Base-by-base conservation (phyloP, 2,888 invertebrate genomes). In the Pristionchus japonicus region DNA sequence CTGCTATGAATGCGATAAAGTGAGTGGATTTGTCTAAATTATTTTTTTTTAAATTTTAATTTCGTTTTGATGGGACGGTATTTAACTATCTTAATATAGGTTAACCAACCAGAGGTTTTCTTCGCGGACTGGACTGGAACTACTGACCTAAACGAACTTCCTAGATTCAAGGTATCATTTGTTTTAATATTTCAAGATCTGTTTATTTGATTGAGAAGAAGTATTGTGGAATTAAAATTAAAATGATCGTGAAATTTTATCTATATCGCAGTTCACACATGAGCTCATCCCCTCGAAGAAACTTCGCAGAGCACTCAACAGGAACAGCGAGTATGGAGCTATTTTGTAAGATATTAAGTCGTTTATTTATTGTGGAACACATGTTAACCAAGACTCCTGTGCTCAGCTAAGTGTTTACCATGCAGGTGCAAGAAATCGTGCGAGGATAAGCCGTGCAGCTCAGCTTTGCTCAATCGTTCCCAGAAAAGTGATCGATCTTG, bases 81-180 rank as follows among this genome's bases (percentile, higher is more conserved):
- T n/a, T n/a, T n/a, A n/a, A n/a, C n/a, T n/a, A n/a, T 37, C 15
- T 7, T 37, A 34, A 47, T 77, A 6, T n/a, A 77, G 77, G 47
- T 77, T 0, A 43, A 77, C 27, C 77, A 47, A 23, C 77, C 77
- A 6, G 17, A 7, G 40, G 27, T 77, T 27, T 15, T 6, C 11
- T 77, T 43, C 17, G 47, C 20, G 43, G 77, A 77, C n/a, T 77
- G 77, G 77, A 77, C 77, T 34, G 67, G 77, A 47, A 47, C n/a
- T 3, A 43, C 43, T 1, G n/a, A 27, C n/a, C 23, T 23, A 20
- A 27, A 27, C 43, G 11, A 3, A 0, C 43, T 77, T 4, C 77
- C 77, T 23, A n/a, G 7, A 9, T 77, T 77, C 77, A 47, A 43
- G 47, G 77, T 77, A 47, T 6, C 23, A 23, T n/a, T n/a, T n/a